phyloP scores from a whole-genome alignment of 2,888 invertebrate species.

The Clusia tigrina region DNA sequence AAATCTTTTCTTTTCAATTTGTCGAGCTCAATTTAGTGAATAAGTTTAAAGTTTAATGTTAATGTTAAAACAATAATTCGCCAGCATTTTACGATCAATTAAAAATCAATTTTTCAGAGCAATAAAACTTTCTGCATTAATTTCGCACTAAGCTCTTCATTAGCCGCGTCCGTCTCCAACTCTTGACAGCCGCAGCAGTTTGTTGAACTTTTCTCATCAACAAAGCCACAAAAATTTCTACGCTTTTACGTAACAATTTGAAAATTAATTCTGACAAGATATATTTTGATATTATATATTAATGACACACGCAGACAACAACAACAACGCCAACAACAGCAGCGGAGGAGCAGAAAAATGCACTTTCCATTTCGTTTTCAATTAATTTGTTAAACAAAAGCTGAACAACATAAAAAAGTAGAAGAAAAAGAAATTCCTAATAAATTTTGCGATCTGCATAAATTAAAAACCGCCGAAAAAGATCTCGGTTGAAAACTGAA shows the following conservation, averaged over 20 bases:
- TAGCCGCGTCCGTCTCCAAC: background rate
- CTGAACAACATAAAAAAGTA: too few species aligned
- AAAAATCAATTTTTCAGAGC: background rate
- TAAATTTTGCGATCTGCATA: slow-evolving; percentile 1
- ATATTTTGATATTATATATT: too few species aligned
- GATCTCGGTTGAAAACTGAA: too few species aligned
- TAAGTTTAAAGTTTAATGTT: too few species aligned
- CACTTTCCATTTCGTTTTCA: slow-evolving; percentile 1
- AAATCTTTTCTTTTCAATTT: too few species aligned
- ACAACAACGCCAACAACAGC: background rate
- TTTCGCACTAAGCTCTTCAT: background rate
- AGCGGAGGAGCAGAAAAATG: background rate
- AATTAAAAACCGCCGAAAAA: background rate
- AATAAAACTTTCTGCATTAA: background rate
- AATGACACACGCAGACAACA: background rate
- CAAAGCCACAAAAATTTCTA: background rate
- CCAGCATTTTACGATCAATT: background rate
- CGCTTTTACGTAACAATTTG: background rate
- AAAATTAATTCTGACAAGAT: background rate
- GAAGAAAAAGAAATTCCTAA: slow-evolving; percentile 6
- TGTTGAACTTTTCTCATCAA: background rate
- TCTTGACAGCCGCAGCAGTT: background rate
- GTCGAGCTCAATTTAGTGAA: too few species aligned
- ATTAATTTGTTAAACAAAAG: too few species aligned
- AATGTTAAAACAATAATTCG: too few species aligned